Conservation (phyloP, 1,140 invertebrate genomes). For the Nilaparvata lugens region DNA sequence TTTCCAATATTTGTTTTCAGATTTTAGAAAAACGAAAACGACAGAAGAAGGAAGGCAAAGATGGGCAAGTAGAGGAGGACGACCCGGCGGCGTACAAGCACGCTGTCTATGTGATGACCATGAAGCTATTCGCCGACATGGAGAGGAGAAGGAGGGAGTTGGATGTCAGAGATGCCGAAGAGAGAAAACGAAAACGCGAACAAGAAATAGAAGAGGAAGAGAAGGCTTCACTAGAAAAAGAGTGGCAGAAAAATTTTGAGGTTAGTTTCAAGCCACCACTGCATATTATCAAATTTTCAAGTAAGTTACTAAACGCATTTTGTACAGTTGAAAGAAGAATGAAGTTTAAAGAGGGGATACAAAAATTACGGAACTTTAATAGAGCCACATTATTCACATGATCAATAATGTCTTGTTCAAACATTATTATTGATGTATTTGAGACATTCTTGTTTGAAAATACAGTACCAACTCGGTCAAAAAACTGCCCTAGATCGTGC, state of each 20-base stretch:
- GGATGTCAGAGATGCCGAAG: constrained; percentile 83
- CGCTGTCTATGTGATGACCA: constrained; percentile 92
- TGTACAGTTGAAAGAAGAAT: neutral
- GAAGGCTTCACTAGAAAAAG: constrained; percentile 75
- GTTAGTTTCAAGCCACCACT: constrained; percentile 40
- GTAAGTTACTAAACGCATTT: neutral
- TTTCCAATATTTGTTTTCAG: constrained; percentile 40
- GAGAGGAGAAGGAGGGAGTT: constrained; percentile 73
- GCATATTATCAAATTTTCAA: too few species aligned
- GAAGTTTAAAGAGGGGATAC: too few species aligned
- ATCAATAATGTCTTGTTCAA: too few species aligned
- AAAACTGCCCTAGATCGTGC: too few species aligned
- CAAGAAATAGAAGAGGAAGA: constrained; percentile 89
- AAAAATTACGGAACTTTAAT: too few species aligned
- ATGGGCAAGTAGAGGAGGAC: constrained; percentile 82
- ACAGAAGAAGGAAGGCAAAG: constrained; percentile 83
- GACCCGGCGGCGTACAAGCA: constrained; percentile 85
- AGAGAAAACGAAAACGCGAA: constrained; percentile 90
- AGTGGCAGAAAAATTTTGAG: constrained; percentile 98
- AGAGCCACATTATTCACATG: too few species aligned
- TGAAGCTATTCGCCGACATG: constrained; percentile 98
- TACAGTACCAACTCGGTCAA: too few species aligned
- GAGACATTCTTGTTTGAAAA: too few species aligned
- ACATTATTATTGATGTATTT: too few species aligned
- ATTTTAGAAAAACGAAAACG: constrained; percentile 93